Evolutionary conservation across 2,113 vertebrate species (phyloP).

Genomic region (Indicator indicator): DNA sequence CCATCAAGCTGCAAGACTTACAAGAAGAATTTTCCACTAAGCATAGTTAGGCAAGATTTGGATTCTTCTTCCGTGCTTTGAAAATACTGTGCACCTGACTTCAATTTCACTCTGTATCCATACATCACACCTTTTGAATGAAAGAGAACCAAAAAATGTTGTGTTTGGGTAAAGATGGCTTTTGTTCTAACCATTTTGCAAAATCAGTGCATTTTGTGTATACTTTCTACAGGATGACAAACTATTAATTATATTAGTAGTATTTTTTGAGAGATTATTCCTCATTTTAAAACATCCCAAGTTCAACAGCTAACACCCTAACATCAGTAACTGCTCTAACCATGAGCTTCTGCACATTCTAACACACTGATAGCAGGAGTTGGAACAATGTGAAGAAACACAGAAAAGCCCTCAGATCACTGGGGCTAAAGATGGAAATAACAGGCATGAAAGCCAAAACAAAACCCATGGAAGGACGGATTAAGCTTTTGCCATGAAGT

Average conservation of each 20-base stretch:
- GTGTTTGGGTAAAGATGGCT: neutral
- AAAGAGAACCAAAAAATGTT: neutral
- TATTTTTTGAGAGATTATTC: neutral
- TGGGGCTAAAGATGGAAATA: neutral
- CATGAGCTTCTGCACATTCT: neutral
- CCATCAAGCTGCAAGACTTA: neutral
- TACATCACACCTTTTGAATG: neutral
- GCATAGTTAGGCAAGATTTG: neutral
- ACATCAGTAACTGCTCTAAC: neutral
- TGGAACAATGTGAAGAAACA: neutral
- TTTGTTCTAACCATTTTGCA: neutral
- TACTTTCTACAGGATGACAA: neutral
- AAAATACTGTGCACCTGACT: neutral
- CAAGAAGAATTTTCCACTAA: neutral
- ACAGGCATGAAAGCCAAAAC: neutral
- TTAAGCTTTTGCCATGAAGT: neutral
- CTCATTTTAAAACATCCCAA: neutral
- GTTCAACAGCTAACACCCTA: neutral
- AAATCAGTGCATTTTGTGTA: neutral
- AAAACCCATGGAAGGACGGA: fast-evolving
- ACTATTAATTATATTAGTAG: neutral
- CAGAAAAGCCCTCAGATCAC: neutral
- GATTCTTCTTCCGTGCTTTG: neutral
- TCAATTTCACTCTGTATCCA: neutral
- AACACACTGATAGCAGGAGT: neutral